Conservation (phyloP, 2,888 invertebrate genomes). For the Ormyrus pomaceus region DNA sequence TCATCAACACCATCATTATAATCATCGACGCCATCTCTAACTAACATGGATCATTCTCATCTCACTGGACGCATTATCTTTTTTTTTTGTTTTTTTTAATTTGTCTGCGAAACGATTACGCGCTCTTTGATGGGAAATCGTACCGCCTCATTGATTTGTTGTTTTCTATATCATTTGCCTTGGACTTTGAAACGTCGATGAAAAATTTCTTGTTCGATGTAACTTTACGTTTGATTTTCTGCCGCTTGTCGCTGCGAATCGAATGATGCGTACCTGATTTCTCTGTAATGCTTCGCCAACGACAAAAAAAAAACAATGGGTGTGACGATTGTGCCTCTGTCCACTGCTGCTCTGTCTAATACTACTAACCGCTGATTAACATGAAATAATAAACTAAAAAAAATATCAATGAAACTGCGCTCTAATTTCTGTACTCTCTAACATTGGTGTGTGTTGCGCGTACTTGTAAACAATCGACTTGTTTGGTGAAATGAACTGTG, state of each 20-base stretch:
- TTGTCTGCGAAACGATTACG: neutral
- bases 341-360: constrained; percentile 73
- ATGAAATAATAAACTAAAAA: constrained; percentile 22
- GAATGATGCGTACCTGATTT: constrained; percentile 36
- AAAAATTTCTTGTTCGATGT: neutral
- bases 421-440: constrained; percentile 27
- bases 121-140: constrained; percentile 42
- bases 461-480: neutral
- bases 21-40: neutral
- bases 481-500: neutral
- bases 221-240: neutral
- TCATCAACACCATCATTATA: neutral
- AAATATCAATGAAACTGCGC: constrained; percentile 27
- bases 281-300: constrained; percentile 24
- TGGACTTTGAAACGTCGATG: neutral
- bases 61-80: constrained; percentile 9
- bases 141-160: neutral
- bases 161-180: neutral
- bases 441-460: constrained; percentile 44
- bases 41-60: neutral
- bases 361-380: constrained; percentile 65
- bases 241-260: constrained; percentile 6
- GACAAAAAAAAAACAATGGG: constrained; percentile 59
- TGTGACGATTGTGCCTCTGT: constrained; percentile 75
- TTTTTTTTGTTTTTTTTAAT: neutral